Conservation (phyloP, 1,140 invertebrate species). For the Marisa cornuarietis region DNA sequence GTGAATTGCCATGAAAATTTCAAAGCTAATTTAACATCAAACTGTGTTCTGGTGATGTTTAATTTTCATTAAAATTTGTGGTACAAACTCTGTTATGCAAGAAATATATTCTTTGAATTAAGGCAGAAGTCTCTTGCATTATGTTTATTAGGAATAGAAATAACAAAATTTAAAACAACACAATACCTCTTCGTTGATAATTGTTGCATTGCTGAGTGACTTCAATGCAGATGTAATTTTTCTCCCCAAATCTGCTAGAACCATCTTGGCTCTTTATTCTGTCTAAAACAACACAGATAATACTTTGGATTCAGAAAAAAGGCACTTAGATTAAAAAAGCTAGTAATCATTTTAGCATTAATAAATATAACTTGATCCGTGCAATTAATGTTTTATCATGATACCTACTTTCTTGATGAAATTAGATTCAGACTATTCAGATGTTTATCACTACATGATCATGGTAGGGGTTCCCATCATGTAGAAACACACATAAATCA, state of each 20-base stretch:
- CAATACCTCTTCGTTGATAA: slow-evolving; percentile 96
- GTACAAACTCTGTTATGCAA: neutral
- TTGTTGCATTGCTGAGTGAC: slow-evolving; percentile 96
- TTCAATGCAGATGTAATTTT: slow-evolving; percentile 98
- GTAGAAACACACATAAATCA: too few species aligned
- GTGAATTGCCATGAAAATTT: neutral
- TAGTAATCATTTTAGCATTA: neutral
- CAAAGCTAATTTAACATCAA: too few species aligned
- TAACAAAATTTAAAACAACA: neutral
- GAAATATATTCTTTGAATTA: too few species aligned
- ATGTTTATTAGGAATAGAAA: too few species aligned
- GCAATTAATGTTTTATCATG: neutral
- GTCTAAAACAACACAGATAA: neutral
- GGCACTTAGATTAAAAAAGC: neutral
- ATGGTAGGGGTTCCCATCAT: too few species aligned
- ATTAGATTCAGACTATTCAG: neutral
- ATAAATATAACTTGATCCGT: neutral
- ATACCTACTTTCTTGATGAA: neutral
- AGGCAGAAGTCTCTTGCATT: too few species aligned
- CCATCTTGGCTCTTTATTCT: slow-evolving; percentile 77
- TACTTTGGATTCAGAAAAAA: neutral
- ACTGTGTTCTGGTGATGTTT: too few species aligned
- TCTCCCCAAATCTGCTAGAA: slow-evolving; percentile 98
- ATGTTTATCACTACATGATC: neutral
- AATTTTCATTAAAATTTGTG: too few species aligned